Percentiles rank a stretch among this genome's conserved stretches.
These are phyloP conservation scores for Ciona savignyi DNA, from an alignment of 23 tunicate species.

Conservation along the genomic window DNA sequence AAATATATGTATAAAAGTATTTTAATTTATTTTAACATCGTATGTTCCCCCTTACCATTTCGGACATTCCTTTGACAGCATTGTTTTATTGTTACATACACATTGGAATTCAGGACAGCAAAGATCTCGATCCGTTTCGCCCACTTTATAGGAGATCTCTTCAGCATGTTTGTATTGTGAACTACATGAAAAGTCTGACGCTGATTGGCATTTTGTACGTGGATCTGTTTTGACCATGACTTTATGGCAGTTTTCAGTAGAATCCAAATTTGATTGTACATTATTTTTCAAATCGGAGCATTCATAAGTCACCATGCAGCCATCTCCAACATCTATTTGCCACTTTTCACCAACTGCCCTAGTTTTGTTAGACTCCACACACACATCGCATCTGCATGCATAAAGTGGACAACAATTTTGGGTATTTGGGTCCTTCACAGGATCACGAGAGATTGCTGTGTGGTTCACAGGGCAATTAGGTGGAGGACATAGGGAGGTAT, in stretches of 20 bases:
- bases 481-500: no score
- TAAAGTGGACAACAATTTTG: no score
- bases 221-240: no score
- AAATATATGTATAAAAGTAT: no score
- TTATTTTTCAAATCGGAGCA: not conserved
- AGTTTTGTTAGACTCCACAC: no score
- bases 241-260: no score
- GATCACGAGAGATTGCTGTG: no score
- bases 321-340: slow-evolving; percentile 6
- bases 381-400: no score
- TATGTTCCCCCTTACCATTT: slow-evolving; percentile 5
- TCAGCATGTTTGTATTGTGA: not conserved
- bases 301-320: slow-evolving; percentile 3
- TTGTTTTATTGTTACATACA: not conserved
- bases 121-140: not conserved
- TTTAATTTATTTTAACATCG: no score
- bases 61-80: slow-evolving; percentile 2
- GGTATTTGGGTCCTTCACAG: no score
- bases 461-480: no score
- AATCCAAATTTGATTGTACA: no score
- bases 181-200: not conserved
- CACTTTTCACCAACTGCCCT: not conserved
- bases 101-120: slow-evolving; percentile 9
- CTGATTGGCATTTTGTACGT: not conserved
- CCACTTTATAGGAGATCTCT: not conserved